Conservation (phyloP, 2,797 vertebrate genomes). For the Harpagifer antarcticus region DNA sequence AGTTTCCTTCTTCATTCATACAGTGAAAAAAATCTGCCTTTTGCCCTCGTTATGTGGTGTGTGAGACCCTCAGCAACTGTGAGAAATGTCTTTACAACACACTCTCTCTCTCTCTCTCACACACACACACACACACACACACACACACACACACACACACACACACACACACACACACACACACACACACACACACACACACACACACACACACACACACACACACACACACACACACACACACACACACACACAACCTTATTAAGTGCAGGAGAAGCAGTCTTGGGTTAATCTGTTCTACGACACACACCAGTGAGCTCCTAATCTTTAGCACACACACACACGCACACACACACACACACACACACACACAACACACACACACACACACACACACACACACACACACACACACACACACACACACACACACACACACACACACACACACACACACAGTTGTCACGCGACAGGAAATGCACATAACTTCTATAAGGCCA, state of each 20-base stretch:
- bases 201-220: slow-evolving; percentile 25
- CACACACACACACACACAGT: not conserved
- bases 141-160: slow-evolving; percentile 20
- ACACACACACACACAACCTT: slow-evolving; percentile 28
- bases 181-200: slow-evolving; percentile 15
- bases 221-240: slow-evolving; percentile 24
- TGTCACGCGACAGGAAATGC: slow-evolving; percentile 62
- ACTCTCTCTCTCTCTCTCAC: too few species aligned
- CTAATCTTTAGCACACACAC: slow-evolving; percentile 61
- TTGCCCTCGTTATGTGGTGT: slow-evolving; percentile 26
- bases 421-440: slow-evolving; percentile 32
- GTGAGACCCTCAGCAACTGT: slow-evolving; percentile 27
- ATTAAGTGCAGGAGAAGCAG: slow-evolving; percentile 62
- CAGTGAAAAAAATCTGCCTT: slow-evolving; percentile 4
- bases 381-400: slow-evolving; percentile 34
- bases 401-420: slow-evolving; percentile 36
- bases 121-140: slow-evolving; percentile 9
- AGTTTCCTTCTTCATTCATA: not conserved
- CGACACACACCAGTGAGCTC: slow-evolving; percentile 74
- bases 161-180: slow-evolving; percentile 21
- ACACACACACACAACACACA: slow-evolving; percentile 30
- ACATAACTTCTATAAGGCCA: slow-evolving; percentile 29
- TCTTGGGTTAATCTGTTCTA: slow-evolving; percentile 75
- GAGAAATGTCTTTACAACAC: slow-evolving; percentile 38
- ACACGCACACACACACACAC: too few species aligned